Evolutionary conservation across 1,140 invertebrate species (phyloP).

Genomic region (Stratiolaelaps scimitus): DNA sequence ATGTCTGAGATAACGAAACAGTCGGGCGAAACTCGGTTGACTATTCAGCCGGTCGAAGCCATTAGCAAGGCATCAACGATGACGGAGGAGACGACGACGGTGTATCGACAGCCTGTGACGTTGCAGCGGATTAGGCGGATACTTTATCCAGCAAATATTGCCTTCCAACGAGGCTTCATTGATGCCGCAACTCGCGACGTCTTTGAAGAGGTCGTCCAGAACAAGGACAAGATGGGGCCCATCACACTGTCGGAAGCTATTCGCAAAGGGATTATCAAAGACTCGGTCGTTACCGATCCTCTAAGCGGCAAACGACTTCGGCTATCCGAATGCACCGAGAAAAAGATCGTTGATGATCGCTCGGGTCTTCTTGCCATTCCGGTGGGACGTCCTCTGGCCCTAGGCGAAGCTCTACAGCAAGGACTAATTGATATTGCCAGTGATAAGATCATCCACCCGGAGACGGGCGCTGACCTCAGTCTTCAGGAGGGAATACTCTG

Average conservation of each 20-base stretch:
- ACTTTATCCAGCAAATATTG: conserved; percentile 54
- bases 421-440: conserved; percentile 63
- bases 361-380: conserved; percentile 66
- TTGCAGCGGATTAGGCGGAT: conserved; percentile 63
- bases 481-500: conserved; percentile 69
- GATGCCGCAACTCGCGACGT: conserved; percentile 57
- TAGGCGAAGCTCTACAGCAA: conserved; percentile 65
- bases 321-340: conserved; percentile 66
- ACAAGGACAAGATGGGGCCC: conserved; percentile 45
- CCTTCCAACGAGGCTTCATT: conserved; percentile 56
- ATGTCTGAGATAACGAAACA: conserved; percentile 33
- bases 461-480: conserved; percentile 60
- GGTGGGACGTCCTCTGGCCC: conserved; percentile 59
- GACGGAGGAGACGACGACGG: neutral
- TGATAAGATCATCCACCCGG: conserved; percentile 74
- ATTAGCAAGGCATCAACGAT: neutral
- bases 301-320: conserved; percentile 60
- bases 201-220: conserved; percentile 50
- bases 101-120: conserved; percentile 47
- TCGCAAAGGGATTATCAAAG: conserved; percentile 57
- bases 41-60: conserved; percentile 29
- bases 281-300: conserved; percentile 63
- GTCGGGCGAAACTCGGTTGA: neutral
- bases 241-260: conserved; percentile 62
- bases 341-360: conserved; percentile 63